phyloP scores from a whole-genome alignment of 2,113 vertebrate genomes.

The Tinamus guttatus region DNA sequence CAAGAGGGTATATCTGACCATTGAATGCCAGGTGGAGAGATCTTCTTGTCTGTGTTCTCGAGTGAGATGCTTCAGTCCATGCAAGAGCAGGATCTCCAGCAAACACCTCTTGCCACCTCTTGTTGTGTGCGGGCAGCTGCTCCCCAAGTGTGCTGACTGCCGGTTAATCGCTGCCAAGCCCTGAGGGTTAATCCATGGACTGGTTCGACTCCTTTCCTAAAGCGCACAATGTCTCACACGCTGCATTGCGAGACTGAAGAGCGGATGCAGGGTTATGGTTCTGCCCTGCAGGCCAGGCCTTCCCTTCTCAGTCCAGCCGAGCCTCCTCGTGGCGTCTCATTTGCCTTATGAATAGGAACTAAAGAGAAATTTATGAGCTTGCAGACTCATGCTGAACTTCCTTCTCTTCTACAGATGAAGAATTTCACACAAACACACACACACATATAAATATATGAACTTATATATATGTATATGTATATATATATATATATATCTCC shows the following conservation, averaged over 20 bases:
- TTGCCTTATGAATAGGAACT: neutral
- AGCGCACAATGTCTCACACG: neutral
- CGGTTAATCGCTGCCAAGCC: neutral
- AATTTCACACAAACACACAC: neutral
- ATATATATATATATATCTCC: neutral
- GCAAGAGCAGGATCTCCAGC: neutral
- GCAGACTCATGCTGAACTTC: neutral
- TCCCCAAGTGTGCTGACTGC: neutral
- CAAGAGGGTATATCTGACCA: neutral
- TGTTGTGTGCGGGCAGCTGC: neutral
- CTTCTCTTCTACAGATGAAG: neutral
- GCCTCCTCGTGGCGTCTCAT: neutral
- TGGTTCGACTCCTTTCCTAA: neutral
- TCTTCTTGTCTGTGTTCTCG: neutral
- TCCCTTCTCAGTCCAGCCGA: neutral
- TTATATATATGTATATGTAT: neutral
- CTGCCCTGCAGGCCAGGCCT: neutral
- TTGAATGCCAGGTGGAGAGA: neutral
- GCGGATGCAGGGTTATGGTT: neutral
- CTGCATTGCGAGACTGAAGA: no score
- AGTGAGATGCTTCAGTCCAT: neutral
- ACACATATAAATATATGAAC: no score
- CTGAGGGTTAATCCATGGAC: neutral
- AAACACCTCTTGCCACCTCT: neutral
- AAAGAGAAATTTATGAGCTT: neutral